Evolutionary conservation across 2,113 vertebrate species (phyloP).

Genomic region (Marmota monax): DNA sequence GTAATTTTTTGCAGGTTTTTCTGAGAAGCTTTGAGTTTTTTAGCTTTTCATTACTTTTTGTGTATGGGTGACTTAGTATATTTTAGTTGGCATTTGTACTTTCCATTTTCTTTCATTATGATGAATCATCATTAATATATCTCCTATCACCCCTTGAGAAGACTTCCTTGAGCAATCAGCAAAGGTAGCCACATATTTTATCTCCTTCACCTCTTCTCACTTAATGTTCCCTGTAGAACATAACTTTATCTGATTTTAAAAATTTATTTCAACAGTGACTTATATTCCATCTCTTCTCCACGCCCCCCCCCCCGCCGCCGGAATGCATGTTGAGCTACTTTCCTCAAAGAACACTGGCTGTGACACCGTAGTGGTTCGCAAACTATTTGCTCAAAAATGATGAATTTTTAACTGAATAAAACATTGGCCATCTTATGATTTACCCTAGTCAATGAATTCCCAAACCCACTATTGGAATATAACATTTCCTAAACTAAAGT

Average conservation of each 20-base stretch:
- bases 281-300: not conserved
- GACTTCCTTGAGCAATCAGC: not conserved
- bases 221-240: not conserved
- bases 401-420: not conserved
- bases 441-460: not conserved
- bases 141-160: not conserved
- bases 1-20: not conserved
- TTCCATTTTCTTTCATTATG: not conserved
- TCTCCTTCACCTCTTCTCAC: not conserved
- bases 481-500: not conserved
- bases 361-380: not conserved
- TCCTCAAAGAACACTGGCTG: not conserved
- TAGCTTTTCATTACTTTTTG: not conserved
- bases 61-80: not conserved
- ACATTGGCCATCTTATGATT: not conserved
- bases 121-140: not conserved
- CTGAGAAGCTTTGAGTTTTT: not conserved
- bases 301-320: too few relatives aligned
- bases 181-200: not conserved
- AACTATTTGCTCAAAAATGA: constrained; percentile 11
- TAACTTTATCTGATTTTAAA: not conserved
- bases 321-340: not conserved
- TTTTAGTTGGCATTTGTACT: not conserved
- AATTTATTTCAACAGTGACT: not conserved
- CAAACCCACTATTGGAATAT: not conserved